Evolutionary conservation across 2,113 vertebrate genomes (phyloP).

Genomic region (Macquaria ambigua): DNA sequence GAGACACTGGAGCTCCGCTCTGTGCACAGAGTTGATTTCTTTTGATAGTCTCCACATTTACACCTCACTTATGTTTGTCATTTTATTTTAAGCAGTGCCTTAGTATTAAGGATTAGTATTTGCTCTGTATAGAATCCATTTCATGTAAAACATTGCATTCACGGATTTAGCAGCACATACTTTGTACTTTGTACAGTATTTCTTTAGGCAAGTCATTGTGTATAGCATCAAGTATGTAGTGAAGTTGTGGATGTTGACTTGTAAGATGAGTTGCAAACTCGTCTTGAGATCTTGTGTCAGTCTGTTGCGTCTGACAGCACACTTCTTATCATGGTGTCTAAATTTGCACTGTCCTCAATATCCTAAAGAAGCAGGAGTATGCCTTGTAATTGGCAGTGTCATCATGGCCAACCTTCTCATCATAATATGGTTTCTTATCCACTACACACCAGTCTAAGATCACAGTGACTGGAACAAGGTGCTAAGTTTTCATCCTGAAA

Average conservation of each 20-base stretch:
- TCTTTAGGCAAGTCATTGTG: conserved; percentile 46
- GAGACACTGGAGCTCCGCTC: conserved; percentile 61
- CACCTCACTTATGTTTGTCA: conserved; percentile 38
- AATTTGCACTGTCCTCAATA: conserved; percentile 54
- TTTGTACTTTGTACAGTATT: conserved; percentile 64
- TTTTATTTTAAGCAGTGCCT: conserved; percentile 80
- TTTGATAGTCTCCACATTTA: conserved; percentile 40
- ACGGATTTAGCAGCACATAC: conserved; percentile 60
- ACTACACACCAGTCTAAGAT: conserved; percentile 76
- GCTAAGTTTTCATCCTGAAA: conserved; percentile 81
- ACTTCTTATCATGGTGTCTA: conserved; percentile 46
- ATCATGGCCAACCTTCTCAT: conserved; percentile 53
- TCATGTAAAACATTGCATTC: conserved; percentile 38
- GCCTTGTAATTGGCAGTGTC: conserved; percentile 44
- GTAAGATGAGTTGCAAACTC: conserved; percentile 21
- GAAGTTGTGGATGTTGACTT: conserved; percentile 47
- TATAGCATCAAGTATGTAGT: conserved; percentile 46
- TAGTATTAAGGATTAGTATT: conserved; percentile 67
- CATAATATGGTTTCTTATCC: conserved; percentile 61
- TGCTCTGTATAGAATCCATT: conserved; percentile 50
- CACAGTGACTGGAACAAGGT: conserved; percentile 82
- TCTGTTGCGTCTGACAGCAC: conserved; percentile 42
- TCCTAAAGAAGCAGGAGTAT: conserved; percentile 46
- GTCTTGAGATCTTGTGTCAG: conserved; percentile 19
- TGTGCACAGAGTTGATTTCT: conserved; percentile 40